These are phyloP conservation scores for Peromyscus californicus DNA, from an alignment of 2,113 vertebrate genomes.

Conservation along the genomic window DNA sequence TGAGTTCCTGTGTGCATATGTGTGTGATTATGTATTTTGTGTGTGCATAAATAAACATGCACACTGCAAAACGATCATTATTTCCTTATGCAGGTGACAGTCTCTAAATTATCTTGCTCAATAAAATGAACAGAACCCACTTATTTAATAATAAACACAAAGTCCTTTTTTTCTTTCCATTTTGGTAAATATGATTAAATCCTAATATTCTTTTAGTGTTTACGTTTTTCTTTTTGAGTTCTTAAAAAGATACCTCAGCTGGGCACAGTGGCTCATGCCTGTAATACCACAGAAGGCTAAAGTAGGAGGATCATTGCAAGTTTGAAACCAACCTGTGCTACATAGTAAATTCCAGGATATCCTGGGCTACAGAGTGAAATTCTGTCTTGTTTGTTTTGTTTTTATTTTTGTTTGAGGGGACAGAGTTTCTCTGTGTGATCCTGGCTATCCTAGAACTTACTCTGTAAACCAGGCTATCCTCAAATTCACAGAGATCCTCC, in stretches of 20 bases:
- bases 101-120: not conserved
- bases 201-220: constrained; percentile 33
- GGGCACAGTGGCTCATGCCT: not conserved
- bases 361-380: not conserved
- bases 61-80: not conserved
- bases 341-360: not conserved
- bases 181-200: constrained; percentile 55
- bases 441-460: not conserved
- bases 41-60: not conserved
- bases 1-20: not conserved
- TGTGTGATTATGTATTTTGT: not conserved
- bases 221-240: not conserved
- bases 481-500: not conserved
- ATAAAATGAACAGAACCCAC: constrained; percentile 42
- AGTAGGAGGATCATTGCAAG: not conserved
- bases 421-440: not conserved
- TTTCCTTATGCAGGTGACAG: not conserved
- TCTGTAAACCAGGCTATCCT: not conserved
- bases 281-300: not conserved
- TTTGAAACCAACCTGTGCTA: not conserved
- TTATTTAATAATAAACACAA: constrained; percentile 33
- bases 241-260: not conserved
- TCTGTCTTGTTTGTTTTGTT: not conserved
- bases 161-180: constrained; percentile 5
- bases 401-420: not conserved